These are phyloP conservation scores for Sula dactylatra DNA, from an alignment of 2,113 vertebrate species.

Conservation along the genomic window DNA sequence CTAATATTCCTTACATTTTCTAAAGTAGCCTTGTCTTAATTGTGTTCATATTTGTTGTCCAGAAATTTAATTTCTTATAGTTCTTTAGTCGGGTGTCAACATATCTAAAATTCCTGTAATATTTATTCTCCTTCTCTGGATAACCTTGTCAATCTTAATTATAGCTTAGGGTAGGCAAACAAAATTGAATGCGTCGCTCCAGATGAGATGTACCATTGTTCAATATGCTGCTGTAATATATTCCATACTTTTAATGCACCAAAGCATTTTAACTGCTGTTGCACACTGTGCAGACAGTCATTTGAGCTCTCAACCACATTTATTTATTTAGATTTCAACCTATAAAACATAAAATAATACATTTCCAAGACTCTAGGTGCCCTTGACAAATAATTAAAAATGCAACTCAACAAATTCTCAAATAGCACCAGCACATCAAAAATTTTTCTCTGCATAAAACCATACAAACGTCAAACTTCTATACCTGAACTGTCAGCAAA, in stretches of 20 bases:
- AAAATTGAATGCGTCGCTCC: background rate
- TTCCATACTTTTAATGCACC: background rate
- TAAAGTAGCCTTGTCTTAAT: background rate
- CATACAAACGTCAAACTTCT: background rate
- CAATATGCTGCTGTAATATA: background rate
- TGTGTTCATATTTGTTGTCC: background rate
- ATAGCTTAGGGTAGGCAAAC: background rate
- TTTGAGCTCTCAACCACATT: background rate
- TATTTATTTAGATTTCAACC: background rate
- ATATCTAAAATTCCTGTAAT: background rate
- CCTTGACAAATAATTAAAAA: slow-evolving; percentile 39
- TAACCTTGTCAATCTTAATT: slow-evolving; percentile 49
- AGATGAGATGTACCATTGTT: background rate
- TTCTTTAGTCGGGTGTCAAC: background rate
- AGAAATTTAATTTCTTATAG: slow-evolving; percentile 1
- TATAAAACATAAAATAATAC: background rate
- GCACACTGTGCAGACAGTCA: slow-evolving; percentile 17
- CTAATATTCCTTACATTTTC: fast-evolving
- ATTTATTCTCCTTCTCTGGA: background rate
- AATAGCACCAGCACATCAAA: background rate
- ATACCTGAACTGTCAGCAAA: background rate
- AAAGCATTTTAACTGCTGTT: background rate
- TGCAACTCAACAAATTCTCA: background rate
- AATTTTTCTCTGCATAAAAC: background rate
- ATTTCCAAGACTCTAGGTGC: background rate